Evolutionary conservation across 92 coral and sea anemone genomes (phyloP).

Genomic region (Scolanthus callimorphus): DNA sequence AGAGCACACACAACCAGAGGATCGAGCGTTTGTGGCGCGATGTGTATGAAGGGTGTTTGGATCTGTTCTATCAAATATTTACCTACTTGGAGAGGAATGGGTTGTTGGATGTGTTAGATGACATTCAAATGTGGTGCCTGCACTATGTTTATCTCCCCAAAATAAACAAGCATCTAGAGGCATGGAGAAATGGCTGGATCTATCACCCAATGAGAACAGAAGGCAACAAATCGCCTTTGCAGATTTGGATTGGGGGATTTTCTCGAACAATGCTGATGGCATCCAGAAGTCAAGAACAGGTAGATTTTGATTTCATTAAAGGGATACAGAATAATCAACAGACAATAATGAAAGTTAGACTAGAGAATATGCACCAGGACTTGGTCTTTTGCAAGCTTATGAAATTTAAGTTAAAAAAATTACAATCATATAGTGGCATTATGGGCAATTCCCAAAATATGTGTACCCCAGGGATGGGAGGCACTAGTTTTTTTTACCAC

Average conservation of each 20-base stretch:
- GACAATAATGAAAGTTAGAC: too few species aligned
- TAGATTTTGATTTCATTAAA: too few species aligned
- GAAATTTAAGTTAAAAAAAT: neutral
- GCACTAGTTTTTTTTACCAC: too few species aligned
- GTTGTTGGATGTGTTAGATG: conserved; percentile 29
- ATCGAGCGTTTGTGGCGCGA: conserved; percentile 48
- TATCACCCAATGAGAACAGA: conserved; percentile 49
- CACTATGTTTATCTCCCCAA: conserved; percentile 32
- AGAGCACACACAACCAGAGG: conserved; percentile 3
- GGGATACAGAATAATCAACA: too few species aligned
- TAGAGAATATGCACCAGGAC: too few species aligned
- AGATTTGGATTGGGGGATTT: conserved; percentile 41
- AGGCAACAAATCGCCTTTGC: conserved; percentile 50
- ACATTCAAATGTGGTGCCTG: conserved; percentile 27
- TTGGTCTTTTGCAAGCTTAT: neutral
- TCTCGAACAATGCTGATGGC: neutral
- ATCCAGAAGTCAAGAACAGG: neutral
- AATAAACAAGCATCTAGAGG: conserved; percentile 22
- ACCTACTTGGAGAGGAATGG: conserved; percentile 36
- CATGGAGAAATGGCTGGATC: conserved; percentile 36
- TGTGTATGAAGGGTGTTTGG: conserved; percentile 34
- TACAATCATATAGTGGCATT: neutral
- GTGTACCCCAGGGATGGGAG: too few species aligned
- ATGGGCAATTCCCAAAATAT: neutral
- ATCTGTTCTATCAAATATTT: conserved; percentile 39